Evolutionary conservation across 2,797 vertebrate genomes (phyloP).

Genomic region (Zenarchopterus dispar): DNA sequence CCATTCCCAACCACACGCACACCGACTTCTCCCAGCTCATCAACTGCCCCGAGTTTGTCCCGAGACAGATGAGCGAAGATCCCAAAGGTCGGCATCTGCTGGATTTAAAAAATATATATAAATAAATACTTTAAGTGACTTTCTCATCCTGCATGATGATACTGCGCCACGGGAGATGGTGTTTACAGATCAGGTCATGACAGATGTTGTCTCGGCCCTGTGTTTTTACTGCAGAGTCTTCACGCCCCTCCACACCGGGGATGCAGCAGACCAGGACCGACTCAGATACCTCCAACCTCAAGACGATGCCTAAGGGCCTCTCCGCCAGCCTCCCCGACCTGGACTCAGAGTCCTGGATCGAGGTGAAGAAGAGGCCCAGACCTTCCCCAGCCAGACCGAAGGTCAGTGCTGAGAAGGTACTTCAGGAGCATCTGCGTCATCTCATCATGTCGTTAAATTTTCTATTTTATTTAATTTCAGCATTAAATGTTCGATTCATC

Average conservation of each 20-base stretch:
- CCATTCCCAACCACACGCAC: constrained; percentile 85
- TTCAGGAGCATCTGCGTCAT: neutral
- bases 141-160: too few species aligned
- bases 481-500: neutral
- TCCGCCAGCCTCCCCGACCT: constrained; percentile 95
- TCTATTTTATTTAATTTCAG: neutral
- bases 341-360: constrained; percentile 98
- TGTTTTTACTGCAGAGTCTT: constrained; percentile 82
- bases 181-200: too few species aligned
- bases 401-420: constrained; percentile 76
- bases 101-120: too few species aligned
- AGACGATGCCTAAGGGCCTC: constrained; percentile 95
- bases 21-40: constrained; percentile 97
- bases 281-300: constrained; percentile 90
- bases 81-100: constrained; percentile 52
- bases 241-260: constrained; percentile 80
- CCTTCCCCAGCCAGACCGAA: constrained; percentile 92
- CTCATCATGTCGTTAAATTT: neutral
- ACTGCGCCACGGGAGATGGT: too few species aligned
- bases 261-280: constrained; percentile 82
- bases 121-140: too few species aligned
- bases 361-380: constrained; percentile 96
- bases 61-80: constrained; percentile 87
- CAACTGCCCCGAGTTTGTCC: constrained; percentile 96
- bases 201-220: too few species aligned